A percentile compares a stretch with the other conserved stretches of the same genome.
Evolutionary conservation across 2,797 vertebrate genomes (phyloP).

Genomic region (Alectoris magna): DNA sequence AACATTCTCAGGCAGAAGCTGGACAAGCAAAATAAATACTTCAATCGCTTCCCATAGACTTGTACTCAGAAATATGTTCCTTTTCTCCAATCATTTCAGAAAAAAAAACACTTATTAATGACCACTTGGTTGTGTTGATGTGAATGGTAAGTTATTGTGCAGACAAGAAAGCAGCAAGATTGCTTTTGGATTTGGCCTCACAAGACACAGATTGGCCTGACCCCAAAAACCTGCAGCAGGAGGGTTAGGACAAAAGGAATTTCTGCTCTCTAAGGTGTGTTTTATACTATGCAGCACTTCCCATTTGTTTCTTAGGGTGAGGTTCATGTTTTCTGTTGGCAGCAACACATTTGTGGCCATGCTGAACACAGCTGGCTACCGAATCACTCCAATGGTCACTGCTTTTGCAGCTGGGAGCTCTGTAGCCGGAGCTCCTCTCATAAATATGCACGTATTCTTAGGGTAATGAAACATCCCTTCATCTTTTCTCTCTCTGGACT

Average conservation of each 20-base stretch:
- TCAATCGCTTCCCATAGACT: background rate
- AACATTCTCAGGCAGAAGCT: background rate
- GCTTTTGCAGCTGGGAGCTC: background rate
- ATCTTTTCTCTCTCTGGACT: background rate
- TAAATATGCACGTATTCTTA: background rate
- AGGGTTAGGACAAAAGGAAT: background rate
- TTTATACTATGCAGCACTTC: background rate
- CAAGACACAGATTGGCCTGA: background rate
- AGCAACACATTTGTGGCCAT: background rate
- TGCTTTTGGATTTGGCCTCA: background rate
- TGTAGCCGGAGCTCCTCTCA: background rate
- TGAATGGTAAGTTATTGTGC: background rate
- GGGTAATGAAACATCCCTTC: background rate
- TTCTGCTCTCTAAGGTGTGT: background rate
- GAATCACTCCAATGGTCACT: background rate
- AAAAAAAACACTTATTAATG: background rate
- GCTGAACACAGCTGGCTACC: background rate
- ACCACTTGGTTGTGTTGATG: accelerated
- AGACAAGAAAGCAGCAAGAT: background rate
- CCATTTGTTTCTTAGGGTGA: background rate
- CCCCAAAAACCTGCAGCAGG: accelerated
- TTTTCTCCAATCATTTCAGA: background rate
- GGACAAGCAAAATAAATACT: background rate
- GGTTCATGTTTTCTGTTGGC: background rate
- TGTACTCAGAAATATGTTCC: background rate